Conservation (phyloP, 2,113 vertebrate genomes). For the Meles meles region DNA sequence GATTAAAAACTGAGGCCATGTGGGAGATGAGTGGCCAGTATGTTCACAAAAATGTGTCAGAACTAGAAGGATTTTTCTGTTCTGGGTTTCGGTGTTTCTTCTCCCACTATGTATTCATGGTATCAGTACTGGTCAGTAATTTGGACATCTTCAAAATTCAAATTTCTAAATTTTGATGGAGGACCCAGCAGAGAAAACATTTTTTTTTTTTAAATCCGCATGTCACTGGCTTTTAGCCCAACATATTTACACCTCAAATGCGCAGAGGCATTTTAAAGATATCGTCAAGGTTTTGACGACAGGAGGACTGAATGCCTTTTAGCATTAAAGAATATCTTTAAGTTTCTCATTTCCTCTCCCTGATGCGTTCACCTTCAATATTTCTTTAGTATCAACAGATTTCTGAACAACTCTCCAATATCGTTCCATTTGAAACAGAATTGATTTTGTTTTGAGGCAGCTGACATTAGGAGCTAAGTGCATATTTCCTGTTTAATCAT, state of each 20-base stretch:
- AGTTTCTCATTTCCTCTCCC: conserved; percentile 70
- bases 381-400: conserved; percentile 70
- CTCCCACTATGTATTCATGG: background rate
- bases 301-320: conserved; percentile 59
- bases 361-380: conserved; percentile 63
- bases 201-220: background rate
- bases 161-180: conserved; percentile 14
- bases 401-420: conserved; percentile 67
- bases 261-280: conserved; percentile 45
- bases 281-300: conserved; percentile 59
- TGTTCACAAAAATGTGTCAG: background rate
- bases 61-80: background rate
- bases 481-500: conserved; percentile 75
- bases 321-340: conserved; percentile 58
- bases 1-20: background rate
- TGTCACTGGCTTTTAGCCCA: conserved; percentile 18
- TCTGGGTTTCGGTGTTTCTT: background rate
- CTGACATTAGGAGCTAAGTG: conserved; percentile 71
- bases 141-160: background rate
- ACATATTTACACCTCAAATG: conserved; percentile 35
- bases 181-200: background rate
- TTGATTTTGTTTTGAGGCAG: conserved; percentile 75
- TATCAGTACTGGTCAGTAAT: background rate
- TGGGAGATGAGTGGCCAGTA: background rate
- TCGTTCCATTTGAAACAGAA: conserved; percentile 68